Evolutionary conservation across 92 coral and sea anemone genomes (phyloP), one percentile per base, ranked within the genome.

Genomic region (Desmophyllum pertusum): DNA sequence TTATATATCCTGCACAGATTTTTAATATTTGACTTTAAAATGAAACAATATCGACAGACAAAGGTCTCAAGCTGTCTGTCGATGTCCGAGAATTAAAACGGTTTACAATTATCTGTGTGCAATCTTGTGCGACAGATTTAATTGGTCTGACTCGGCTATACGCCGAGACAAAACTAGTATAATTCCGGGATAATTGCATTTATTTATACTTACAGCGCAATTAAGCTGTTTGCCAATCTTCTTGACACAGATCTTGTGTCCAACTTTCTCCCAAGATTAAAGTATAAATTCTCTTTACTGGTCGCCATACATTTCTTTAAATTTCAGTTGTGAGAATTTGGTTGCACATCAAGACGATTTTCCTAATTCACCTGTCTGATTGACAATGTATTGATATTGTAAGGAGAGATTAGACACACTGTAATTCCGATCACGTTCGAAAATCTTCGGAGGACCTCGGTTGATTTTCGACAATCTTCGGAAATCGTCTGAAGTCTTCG

Each of bases 31-130:
- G 21, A 72, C 55, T 55, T 57, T 55, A 18, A 57, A 75, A 37
- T 29, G 25, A 38, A 36, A 80, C 51, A 69, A 50, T 46, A 14
- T 41, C 5, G 14, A 5, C 10, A 4, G 33, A 77, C 81, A 77
- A 79, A 80, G 48, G 37, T 66, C 31, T 77, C 35, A 77, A 61
- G 38, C 52, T 62, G 41, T 59, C 38, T 9, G n/a, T 27, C n/a
- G n/a, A n/a, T n/a, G 13, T 1, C 25, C 70, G 17, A 35, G 42
- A 35, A 37, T 37, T 67, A 18, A 65, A 0, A 38, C 25, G 29
- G 43, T 37, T 38, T 17, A 9, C 73, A 67, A 67, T 38, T 67
- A 37, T 42, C 41, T 19, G 64, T 33, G 72, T 5, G n/a, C 7
- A 46, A 73, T 73, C 40, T 29, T 15, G 40, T 50, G 61, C 42